These are phyloP conservation scores for Pontoporia blainvillei DNA, from an alignment of 2,113 vertebrate genomes.

Conservation along the genomic window DNA sequence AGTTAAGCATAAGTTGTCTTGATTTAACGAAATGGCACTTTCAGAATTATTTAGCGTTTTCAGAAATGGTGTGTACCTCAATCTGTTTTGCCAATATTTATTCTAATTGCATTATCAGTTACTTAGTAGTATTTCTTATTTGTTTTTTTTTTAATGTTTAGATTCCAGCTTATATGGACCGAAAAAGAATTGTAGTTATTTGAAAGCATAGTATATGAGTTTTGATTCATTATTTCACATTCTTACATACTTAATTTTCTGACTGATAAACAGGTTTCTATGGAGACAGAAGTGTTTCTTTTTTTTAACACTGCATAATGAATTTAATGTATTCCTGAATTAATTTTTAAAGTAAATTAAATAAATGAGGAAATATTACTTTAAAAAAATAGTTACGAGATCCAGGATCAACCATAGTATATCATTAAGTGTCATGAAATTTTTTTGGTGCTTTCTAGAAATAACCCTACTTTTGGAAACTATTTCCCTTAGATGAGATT, in stretches of 20 bases:
- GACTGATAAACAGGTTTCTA: background rate
- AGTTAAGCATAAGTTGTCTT: background rate
- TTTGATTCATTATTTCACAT: background rate
- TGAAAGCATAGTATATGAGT: background rate
- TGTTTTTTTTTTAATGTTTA: background rate
- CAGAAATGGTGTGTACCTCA: background rate
- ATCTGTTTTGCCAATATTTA: background rate
- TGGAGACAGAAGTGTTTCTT: background rate
- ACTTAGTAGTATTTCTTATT: background rate
- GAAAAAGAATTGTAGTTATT: background rate
- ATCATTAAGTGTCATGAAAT: background rate
- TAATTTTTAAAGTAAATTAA: constrained; percentile 10
- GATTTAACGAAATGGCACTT: background rate
- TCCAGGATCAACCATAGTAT: background rate
- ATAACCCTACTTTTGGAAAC: background rate
- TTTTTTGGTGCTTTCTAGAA: background rate
- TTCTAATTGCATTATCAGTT: background rate
- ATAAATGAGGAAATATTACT: background rate
- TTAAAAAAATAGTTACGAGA: background rate
- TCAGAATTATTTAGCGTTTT: background rate
- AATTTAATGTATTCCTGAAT: background rate
- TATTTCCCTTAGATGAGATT: background rate
- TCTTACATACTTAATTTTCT: background rate
- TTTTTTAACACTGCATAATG: background rate
- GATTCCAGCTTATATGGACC: background rate